Evolutionary conservation across 2,113 vertebrate genomes (phyloP).

Genomic region (Elgaria multicarinata): DNA sequence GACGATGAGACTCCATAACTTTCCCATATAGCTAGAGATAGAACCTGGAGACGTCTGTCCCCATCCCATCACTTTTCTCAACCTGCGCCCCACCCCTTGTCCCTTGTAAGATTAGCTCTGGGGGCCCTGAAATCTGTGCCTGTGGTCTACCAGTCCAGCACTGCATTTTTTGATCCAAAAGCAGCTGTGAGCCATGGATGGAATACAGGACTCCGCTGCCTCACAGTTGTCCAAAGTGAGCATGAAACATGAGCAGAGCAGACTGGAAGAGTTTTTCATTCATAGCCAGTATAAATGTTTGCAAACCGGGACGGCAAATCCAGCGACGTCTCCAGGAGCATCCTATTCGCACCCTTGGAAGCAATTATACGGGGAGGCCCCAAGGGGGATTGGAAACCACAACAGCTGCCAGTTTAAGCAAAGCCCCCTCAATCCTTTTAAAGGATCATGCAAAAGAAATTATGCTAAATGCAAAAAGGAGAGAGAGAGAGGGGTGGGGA

Average conservation of each 20-base stretch:
- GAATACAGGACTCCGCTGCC: background rate
- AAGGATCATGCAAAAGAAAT: background rate
- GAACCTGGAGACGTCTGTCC: too few species aligned
- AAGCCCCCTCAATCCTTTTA: background rate
- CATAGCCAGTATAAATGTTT: slow-evolving; percentile 41
- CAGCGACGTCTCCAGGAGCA: slow-evolving; percentile 9
- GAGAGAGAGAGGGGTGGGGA: background rate
- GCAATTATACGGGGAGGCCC: slow-evolving; percentile 14
- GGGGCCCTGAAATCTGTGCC: background rate
- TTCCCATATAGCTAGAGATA: background rate
- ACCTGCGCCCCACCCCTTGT: background rate
- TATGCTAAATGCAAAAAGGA: background rate
- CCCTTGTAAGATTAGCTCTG: background rate
- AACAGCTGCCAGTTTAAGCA: background rate
- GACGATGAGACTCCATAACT: background rate
- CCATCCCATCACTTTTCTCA: background rate
- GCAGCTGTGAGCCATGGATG: background rate
- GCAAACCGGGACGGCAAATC: slow-evolving; percentile 10
- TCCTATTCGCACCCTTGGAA: slow-evolving; percentile 30
- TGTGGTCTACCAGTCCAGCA: background rate
- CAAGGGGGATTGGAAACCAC: background rate
- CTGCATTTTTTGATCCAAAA: background rate
- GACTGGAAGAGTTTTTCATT: slow-evolving; percentile 22
- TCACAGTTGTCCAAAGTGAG: slow-evolving; percentile 16
- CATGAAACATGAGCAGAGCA: slow-evolving; percentile 1